A percentile compares a stretch with the other conserved stretches of the same genome.
phyloP scores from a whole-genome alignment of 2,888 invertebrate species.

The Pherbina coryleti region DNA sequence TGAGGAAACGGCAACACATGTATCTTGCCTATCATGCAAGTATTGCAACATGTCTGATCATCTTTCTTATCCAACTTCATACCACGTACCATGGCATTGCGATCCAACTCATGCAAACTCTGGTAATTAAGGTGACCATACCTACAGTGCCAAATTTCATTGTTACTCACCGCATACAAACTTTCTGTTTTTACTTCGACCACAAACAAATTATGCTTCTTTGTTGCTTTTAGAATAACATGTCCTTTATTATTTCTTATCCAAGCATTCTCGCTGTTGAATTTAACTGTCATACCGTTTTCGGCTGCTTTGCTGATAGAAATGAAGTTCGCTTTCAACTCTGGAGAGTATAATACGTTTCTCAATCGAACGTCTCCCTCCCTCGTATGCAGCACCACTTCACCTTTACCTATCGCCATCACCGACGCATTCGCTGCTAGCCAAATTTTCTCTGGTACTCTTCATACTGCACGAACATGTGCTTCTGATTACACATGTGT shows the following conservation, averaged over 20 bases:
- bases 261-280: constrained; percentile 26
- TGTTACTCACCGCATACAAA: constrained; percentile 32
- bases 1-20: constrained; percentile 38
- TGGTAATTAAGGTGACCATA: constrained; percentile 38
- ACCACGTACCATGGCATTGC: constrained; percentile 33
- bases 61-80: constrained; percentile 11
- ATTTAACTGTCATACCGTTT: constrained; percentile 32
- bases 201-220: constrained; percentile 30
- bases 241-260: constrained; percentile 28
- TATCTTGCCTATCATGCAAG: constrained; percentile 43
- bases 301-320: constrained; percentile 46
- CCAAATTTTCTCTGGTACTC: constrained; percentile 37
- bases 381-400: constrained; percentile 14
- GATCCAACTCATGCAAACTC: constrained; percentile 22
- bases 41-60: constrained; percentile 24
- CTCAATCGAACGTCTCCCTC: constrained; percentile 19
- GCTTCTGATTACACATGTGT: constrained; percentile 41
- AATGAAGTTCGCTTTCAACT: constrained; percentile 46
- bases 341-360: constrained; percentile 44
- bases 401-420: constrained; percentile 22
- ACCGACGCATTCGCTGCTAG: constrained; percentile 33
- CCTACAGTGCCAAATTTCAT: constrained; percentile 34
- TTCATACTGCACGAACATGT: constrained; percentile 36
- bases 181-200: constrained; percentile 17
- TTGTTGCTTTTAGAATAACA: constrained; percentile 19